Base-by-base conservation (phyloP, 2,888 invertebrate genomes). In the Acanthosepion lycidas region DNA sequence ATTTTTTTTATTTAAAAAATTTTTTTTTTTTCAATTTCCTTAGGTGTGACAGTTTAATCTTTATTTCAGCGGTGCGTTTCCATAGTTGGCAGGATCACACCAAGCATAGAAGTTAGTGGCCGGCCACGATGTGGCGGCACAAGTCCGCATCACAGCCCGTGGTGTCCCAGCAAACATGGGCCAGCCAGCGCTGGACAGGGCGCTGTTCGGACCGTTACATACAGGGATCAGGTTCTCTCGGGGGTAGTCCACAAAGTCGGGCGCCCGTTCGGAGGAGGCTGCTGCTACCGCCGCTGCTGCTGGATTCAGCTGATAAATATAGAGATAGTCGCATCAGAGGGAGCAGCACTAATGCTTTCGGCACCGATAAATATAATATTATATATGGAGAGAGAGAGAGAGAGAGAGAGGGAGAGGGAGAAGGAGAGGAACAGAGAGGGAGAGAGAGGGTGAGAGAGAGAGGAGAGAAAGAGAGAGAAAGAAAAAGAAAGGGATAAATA, bases 161-260 rank as follows among this genome's bases (percentile, higher is more conserved):
- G 49, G 93, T 49, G 49, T 51, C 53, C 93, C 93, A n/a, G 93
- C 93, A 49, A 93, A 93, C 93, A 93, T 93, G 28, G 93, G 93
- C 93, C 93, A 93, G 49, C 93, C 53, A 51, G 93, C 53, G 33
- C 51, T 93, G 4, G 93, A 48, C 48, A 93, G 51, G 49, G 53
- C 53, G 53, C n/a, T 93, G 93, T 93, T 93, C n/a, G 93, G 93
- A 18, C 93, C 93, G 93, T 93, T 93, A 93, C 93, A 93, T 51
- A 93, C 93, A 53, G 93, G 93, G 51, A 93, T 93, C 93, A 93
- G 93, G 93, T 93, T 93, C 53, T 93, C 93, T 28, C 93, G 93
- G 48, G 93, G 93, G 18, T 49, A 93, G 51, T 93, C 93, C 93
- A 93, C 53, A 53, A 42, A 93, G 28, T 93, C 93, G 28, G 93